Evolutionary conservation across 2,113 vertebrate species (phyloP), one percentile per base, ranked within the genome.

Genomic region (Nothocercus nigrocapillus): DNA sequence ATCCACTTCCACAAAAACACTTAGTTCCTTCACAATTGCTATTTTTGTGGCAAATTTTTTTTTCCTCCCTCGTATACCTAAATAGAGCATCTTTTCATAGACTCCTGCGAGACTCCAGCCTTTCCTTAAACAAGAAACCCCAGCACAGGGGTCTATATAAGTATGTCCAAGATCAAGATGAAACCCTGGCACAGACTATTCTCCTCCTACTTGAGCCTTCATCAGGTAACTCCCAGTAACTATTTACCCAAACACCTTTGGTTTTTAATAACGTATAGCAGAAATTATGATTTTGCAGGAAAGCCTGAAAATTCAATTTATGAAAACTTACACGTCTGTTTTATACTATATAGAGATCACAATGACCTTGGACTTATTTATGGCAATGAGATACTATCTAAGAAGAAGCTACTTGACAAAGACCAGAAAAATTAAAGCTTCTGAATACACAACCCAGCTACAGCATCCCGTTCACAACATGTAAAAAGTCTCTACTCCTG

Each of bases 321-420:
- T 14, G 53, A 83, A 83, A 74, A 36, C 30, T n/a, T 20, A 68
- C 0, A 0, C 40, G 61, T 28, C 75, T 78, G 8, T 38, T 42
- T 64, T 82, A 21, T 19, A 25, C 24, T 83, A 77, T 28, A 15
- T 16, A 81, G 27, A 14, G 14, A 74, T 19, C 56, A 32, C 5
- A 17, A 58, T 0, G 2, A 36, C 47, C 6, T 19, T 25, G 7
- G 80, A 70, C 3, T 5, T 54, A 42, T 24, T 69, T 51, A 42
- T 9, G 5, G 16, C 42, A 84, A 58, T 38, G 2, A 84, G 87
- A 92, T 47, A 47, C 8, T n/a, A 16, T 7, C 64, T 11, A 9
- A 82, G 72, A 34, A 64, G 1, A 82, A n/a, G 2, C 64, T 30
- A 12, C 72, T 51, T 21, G 11, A 61, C 2, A 84, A 22, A 44